Evolutionary conservation across 2,113 vertebrate genomes (phyloP), one percentile per base, ranked within the genome.

Genomic region (Tupaia chinensis): DNA sequence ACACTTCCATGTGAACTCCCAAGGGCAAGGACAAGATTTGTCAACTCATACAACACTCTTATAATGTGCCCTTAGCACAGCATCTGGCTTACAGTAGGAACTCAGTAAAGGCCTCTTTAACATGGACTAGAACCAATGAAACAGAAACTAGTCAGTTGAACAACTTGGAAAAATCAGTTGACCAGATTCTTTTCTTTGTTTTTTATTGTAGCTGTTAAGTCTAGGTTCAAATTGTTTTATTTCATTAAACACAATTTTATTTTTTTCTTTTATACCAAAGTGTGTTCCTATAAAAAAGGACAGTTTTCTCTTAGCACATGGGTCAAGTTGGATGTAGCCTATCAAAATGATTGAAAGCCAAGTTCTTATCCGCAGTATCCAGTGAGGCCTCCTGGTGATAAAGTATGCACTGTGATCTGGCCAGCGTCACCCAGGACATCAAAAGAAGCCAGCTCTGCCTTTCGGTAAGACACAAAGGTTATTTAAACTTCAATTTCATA

Each of bases 401-500:
- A 73, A 86, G 66, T 60, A 17, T 56, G 65, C 14, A 56, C 34
- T 63, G 54, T 27, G 34, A 86, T 58, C 76, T 44, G n/a, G 74
- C 32, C 68, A 92, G 58, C 32, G 87, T 54, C 89, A 56, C 82
- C 16, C 29, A 92, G 15, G 61, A 63, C 91, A 79, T 85, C 27
- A 19, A 96, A 79, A 66, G 94, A 91, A 93, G 84, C n/a, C n/a
- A 25, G 16, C 9, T 14, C 84, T n/a, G 81, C 74, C 44, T 90
- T 83, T 84, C 94, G 87, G n/a, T 87, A 91, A 91, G 85, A 95
- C 72, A 91, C 77, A 96, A 92, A 96, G 87, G 93, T 95, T 95
- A 97, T 93, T 97, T 91, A 97, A 97, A 61, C 76, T 17, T 87
- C 93, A 82, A 56, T 76, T 97, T 95, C 32, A 83, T 79, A 97